Conservation (phyloP, 2,113 vertebrate species). For the Ctenomys sociabilis region DNA sequence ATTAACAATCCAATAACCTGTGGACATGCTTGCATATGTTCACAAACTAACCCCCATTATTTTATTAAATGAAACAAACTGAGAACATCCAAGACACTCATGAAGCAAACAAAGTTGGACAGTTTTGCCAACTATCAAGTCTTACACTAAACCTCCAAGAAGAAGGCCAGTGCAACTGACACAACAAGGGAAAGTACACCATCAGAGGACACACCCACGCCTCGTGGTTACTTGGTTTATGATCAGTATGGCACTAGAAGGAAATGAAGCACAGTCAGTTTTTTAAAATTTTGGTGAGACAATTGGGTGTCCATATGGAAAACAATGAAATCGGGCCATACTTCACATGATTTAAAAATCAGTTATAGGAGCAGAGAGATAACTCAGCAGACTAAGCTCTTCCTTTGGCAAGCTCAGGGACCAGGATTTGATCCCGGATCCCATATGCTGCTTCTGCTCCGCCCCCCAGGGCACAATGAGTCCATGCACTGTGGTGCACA, state of each 20-base stretch:
- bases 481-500: too few species aligned
- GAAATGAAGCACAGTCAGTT: background rate
- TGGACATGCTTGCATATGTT: background rate
- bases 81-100: background rate
- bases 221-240: conserved; percentile 30
- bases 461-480: too few species aligned
- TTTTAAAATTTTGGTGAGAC: conserved; percentile 18
- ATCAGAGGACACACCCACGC: background rate
- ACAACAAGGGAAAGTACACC: conserved; percentile 3
- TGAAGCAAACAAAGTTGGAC: conserved; percentile 16
- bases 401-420: too few species aligned
- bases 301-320: conserved; percentile 30
- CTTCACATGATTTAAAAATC: background rate
- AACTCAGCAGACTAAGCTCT: too few species aligned
- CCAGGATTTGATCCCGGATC: too few species aligned
- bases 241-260: background rate
- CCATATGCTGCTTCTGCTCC: too few species aligned
- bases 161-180: background rate
- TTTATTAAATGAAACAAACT: conserved; percentile 13
- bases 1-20: background rate
- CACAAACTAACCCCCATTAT: background rate
- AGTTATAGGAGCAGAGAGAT: too few species aligned
- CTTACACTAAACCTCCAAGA: conserved; percentile 12
- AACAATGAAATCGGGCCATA: conserved; percentile 58
- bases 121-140: background rate